Percentiles rank a stretch among this genome's conserved stretches.
Conservation (phyloP, 2,888 invertebrate genomes). For the Griposia aprilina region DNA sequence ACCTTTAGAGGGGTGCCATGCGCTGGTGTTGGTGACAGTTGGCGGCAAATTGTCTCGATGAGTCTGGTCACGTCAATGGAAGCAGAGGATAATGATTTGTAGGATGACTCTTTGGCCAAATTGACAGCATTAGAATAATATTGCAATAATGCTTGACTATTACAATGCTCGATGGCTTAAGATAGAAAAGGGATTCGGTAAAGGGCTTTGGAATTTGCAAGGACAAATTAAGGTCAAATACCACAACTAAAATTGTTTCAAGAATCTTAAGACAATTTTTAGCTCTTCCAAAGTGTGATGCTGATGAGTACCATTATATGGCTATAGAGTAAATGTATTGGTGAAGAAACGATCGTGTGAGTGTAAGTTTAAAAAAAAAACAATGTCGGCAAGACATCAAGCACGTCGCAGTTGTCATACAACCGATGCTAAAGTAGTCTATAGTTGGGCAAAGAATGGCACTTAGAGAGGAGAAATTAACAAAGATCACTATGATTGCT, state of each 20-base stretch:
- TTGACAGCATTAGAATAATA: conserved; percentile 9
- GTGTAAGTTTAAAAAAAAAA: neutral
- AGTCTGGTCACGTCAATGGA: conserved; percentile 16
- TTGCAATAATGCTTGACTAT: neutral
- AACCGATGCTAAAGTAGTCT: neutral
- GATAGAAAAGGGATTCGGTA: neutral
- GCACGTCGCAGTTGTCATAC: neutral
- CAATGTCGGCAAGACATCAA: neutral
- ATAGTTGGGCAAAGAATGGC: neutral
- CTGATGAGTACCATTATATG: neutral
- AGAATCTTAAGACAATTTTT: neutral
- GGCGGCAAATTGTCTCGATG: conserved; percentile 58
- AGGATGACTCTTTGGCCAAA: conserved; percentile 9
- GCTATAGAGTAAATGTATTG: no score
- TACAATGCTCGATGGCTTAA: neutral
- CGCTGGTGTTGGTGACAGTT: conserved; percentile 41
- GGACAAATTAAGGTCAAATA: no score
- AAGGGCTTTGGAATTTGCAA: conserved; percentile 3
- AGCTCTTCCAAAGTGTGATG: no score
- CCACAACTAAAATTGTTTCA: neutral
- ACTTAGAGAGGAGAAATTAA: neutral
- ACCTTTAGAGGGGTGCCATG: conserved; percentile 24
- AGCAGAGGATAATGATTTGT: conserved; percentile 25
- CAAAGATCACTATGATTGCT: neutral
- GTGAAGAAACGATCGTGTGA: neutral